Base-by-base conservation (phyloP, 2,888 invertebrate species). In the Hirtodrosophila duncani region DNA sequence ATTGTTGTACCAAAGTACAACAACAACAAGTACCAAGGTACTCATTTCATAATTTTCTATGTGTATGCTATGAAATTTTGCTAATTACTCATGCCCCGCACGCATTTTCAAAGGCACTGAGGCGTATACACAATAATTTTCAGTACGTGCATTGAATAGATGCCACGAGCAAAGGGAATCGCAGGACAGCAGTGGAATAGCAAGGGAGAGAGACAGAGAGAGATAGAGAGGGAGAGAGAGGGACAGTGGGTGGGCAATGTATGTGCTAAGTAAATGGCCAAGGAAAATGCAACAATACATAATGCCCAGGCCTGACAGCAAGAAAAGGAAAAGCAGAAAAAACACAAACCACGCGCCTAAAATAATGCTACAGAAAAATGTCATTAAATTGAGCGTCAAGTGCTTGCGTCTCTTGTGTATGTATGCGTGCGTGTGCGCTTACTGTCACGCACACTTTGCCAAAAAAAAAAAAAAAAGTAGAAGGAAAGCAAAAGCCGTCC, bases 111-210 rank as follows among this genome's bases (percentile, higher is more conserved):
- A 30, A 14, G 57, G 77, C 75, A 79, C 70, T 80, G 72, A 75
- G 78, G 80, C 82, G 82, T 78, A 81, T 80, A 80, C 80, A 81
- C 80, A 80, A 78, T 81, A 65, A 70, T 70, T 80, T 77, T 67
- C 67, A 63, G 56, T 63, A 75, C 78, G 78, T 81, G 81, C 81
- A 79, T 60, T 65, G 81, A 75, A 79, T 79, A 53, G 46, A 55
- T 45, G 58, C 48, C 26, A 26, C 48, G 50, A 45, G 53, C 6
- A 18, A 1, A 39, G 9, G 26, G 9, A 17, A n/a, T 14, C 0
- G 2, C 9, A 1, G 18, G 18, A 14, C 13, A 27, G 17, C n/a
- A n/a, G n/a, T n/a, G 23, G 27, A 13, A 17, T 11, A 11, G 29
- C 4, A 16, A 29, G 30, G 36, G 30, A 31, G 10, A 18, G 27